Percentiles rank a stretch among this genome's conserved stretches.
These are phyloP conservation scores for Drosophila antonietae DNA, from an alignment of 2,888 invertebrate genomes.

Conservation along the genomic window DNA sequence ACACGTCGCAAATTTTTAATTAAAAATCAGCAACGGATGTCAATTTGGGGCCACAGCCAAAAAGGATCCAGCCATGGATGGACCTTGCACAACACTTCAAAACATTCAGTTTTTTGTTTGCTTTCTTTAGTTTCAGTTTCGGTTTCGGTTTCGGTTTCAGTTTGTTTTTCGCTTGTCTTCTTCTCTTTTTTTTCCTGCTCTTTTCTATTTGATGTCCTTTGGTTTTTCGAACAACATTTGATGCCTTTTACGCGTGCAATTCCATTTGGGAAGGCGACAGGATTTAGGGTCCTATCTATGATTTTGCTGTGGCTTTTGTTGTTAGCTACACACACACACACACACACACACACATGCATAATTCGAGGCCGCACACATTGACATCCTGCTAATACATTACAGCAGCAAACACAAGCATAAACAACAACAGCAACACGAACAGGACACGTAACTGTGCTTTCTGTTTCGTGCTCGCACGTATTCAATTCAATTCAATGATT, in stretches of 20 bases:
- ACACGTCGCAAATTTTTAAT: conserved; percentile 80
- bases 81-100: conserved; percentile 8
- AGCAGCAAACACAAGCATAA: conserved; percentile 18
- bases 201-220: conserved; percentile 43
- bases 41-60: conserved; percentile 60
- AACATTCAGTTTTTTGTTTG: conserved; percentile 4
- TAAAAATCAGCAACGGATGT: conserved; percentile 81
- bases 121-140: conserved; percentile 10
- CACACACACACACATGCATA: conserved; percentile 51
- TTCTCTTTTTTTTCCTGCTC: background rate
- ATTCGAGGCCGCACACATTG: conserved; percentile 68
- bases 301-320: conserved; percentile 4
- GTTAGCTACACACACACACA: background rate
- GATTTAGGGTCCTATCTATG: conserved; percentile 8
- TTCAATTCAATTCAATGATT: conserved; percentile 79
- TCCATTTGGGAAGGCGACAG: conserved; percentile 15
- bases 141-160: background rate
- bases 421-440: conserved; percentile 34
- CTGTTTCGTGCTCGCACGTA: conserved; percentile 73
- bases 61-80: conserved; percentile 23
- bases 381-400: conserved; percentile 75
- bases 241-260: conserved; percentile 69
- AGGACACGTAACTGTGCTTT: conserved; percentile 58
- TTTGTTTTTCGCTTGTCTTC: background rate
- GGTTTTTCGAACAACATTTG: conserved; percentile 73